Conservation (phyloP, 2,888 invertebrate genomes). For the Entomobrya multifasciata region DNA sequence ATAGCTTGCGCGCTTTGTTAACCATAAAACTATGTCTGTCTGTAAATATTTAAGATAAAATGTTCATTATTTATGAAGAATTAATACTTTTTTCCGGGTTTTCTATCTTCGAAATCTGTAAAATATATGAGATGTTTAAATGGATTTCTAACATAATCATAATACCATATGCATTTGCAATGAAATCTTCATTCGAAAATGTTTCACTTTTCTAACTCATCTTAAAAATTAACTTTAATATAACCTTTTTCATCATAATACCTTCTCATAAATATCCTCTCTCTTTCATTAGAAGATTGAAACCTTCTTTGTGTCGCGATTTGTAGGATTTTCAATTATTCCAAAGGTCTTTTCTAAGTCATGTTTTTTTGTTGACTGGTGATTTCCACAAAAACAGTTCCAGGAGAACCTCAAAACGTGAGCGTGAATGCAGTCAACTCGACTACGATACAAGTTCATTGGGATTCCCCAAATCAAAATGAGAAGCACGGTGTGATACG, state of each 20-base stretch:
- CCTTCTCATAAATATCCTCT: neutral
- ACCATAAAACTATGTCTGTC: neutral
- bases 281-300: neutral
- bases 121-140: conserved; percentile 1
- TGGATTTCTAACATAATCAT: neutral
- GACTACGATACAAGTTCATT: conserved; percentile 95
- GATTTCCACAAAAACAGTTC: conserved; percentile 88
- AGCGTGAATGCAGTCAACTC: conserved; percentile 94
- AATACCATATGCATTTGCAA: neutral
- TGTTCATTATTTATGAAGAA: neutral
- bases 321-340: neutral
- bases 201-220: neutral
- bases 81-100: neutral
- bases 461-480: conserved; percentile 95
- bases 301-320: conserved; percentile 21
- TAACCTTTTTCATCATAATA: neutral
- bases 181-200: too few relatives aligned
- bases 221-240: neutral
- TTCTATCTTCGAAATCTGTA: neutral
- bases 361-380: conserved; percentile 47
- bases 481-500: conserved; percentile 97
- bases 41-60: neutral
- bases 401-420: conserved; percentile 97
- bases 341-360: conserved; percentile 39
- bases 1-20: neutral